Evolutionary conservation across 1,140 invertebrate species (phyloP).

Genomic region (Camponotus pennsylvanicus): DNA sequence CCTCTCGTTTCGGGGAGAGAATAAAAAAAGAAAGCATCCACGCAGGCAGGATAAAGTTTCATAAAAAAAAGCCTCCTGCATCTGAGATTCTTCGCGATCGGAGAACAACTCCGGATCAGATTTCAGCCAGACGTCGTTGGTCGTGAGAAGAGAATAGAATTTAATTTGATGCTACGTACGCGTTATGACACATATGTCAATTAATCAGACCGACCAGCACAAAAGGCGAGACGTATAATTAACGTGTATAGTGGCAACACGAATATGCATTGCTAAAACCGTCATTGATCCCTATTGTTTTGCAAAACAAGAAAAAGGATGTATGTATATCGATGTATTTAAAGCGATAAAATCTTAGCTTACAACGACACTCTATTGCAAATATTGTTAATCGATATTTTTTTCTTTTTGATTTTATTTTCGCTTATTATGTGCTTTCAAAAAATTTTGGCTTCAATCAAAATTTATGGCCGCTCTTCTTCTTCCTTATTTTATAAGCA

Average conservation of each 20-base stretch:
- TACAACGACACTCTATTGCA: too few species aligned
- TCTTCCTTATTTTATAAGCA: neutral
- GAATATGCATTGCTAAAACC: neutral
- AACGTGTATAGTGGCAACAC: neutral
- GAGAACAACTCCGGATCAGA: constrained; percentile 9
- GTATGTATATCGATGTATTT: too few species aligned
- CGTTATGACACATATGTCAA: neutral
- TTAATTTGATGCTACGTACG: neutral
- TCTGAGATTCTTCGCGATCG: neutral
- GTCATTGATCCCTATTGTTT: neutral
- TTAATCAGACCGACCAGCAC: neutral
- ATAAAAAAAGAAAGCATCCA: constrained; percentile 14
- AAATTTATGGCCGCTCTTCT: too few species aligned
- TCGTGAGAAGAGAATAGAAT: neutral
- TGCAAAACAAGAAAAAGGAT: neutral
- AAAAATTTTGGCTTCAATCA: neutral
- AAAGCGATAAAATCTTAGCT: too few species aligned
- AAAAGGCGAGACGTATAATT: neutral
- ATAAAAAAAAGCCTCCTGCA: neutral
- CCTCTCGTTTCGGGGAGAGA: neutral
- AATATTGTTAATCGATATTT: too few species aligned
- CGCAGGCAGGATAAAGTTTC: neutral
- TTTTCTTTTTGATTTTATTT: too few species aligned
- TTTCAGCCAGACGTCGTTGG: neutral
- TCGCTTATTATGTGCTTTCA: neutral